Conservation (phyloP, 2,113 vertebrate genomes). For the Benitochromis conjunctus region DNA sequence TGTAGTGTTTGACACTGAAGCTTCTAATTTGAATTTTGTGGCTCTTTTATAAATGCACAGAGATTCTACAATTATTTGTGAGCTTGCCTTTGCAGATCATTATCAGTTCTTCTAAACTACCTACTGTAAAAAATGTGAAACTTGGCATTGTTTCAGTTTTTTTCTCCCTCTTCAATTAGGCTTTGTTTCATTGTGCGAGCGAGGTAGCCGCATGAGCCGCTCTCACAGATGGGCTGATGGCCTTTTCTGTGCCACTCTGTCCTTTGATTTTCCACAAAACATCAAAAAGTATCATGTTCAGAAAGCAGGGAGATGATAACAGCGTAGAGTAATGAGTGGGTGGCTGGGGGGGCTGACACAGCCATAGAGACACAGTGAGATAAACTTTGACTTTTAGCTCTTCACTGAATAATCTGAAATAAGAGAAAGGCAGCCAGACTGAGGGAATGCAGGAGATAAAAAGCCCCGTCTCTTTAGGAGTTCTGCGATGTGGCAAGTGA, state of each 20-base stretch:
- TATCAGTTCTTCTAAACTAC: background rate
- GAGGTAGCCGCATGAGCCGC: conserved; percentile 42
- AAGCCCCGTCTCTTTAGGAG: background rate
- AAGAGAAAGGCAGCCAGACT: background rate
- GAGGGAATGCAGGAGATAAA: background rate
- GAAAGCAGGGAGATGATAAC: background rate
- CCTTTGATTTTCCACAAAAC: background rate
- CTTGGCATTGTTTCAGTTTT: background rate
- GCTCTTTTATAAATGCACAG: conserved; percentile 9
- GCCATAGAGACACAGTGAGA: background rate
- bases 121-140: background rate
- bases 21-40: background rate
- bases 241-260: background rate
- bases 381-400: conserved; percentile 46
- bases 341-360: conserved; percentile 1
- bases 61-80: background rate
- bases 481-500: background rate
- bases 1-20: conserved; percentile 2
- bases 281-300: background rate
- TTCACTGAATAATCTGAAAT: conserved; percentile 23
- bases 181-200: background rate
- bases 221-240: background rate
- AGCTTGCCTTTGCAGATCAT: background rate
- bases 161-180: background rate
- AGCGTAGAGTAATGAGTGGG: background rate